Evolutionary conservation across 1,140 invertebrate species (phyloP).

Genomic region (Ostrea denselamellosa): DNA sequence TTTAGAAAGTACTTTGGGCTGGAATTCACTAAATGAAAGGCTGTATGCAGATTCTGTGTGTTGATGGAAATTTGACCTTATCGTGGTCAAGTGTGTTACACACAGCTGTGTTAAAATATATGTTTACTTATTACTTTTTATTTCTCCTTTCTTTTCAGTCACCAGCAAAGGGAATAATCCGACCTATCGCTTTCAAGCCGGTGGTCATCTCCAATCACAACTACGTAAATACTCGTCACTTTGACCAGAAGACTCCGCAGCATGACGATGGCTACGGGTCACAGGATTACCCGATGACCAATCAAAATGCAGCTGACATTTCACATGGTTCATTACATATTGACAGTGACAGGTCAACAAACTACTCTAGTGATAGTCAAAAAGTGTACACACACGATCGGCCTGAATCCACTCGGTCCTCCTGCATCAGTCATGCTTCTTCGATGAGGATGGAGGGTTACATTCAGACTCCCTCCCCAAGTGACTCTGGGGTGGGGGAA

Average conservation of each 20-base stretch:
- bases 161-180: slow-evolving; percentile 84
- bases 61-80: background rate
- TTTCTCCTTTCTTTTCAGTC: slow-evolving; percentile 70
- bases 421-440: slow-evolving; percentile 67
- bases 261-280: slow-evolving; percentile 68
- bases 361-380: slow-evolving; percentile 66
- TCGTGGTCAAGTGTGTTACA: background rate
- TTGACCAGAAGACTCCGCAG: slow-evolving; percentile 58
- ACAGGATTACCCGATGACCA: slow-evolving; percentile 62
- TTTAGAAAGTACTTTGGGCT: slow-evolving; percentile 17
- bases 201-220: slow-evolving; percentile 71
- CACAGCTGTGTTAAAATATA: background rate
- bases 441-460: slow-evolving; percentile 67
- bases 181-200: slow-evolving; percentile 88
- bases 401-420: slow-evolving; percentile 65
- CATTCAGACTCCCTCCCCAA: slow-evolving; percentile 86
- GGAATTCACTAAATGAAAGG: background rate
- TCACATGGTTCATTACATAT: slow-evolving; percentile 62
- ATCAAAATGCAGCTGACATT: slow-evolving; percentile 52
- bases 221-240: slow-evolving; percentile 49
- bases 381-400: slow-evolving; percentile 60
- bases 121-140: background rate
- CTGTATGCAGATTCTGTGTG: background rate
- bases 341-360: slow-evolving; percentile 66
- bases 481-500: slow-evolving; percentile 89